phyloP scores from a whole-genome alignment of 2,888 invertebrate genomes.

The Drosophila dives region DNA sequence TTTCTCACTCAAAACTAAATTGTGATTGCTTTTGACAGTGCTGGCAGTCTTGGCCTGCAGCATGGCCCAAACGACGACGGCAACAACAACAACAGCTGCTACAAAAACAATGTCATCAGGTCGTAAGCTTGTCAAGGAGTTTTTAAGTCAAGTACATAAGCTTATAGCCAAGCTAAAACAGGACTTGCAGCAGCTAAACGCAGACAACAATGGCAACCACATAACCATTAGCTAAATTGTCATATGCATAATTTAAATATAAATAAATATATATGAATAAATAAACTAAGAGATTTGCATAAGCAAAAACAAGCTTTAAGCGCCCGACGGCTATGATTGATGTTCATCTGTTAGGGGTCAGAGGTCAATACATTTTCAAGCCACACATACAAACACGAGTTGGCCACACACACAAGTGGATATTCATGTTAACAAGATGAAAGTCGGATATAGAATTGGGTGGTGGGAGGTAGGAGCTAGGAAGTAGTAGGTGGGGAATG shows the following conservation, averaged over 20 bases:
- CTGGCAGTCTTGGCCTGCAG: slow-evolving; percentile 5
- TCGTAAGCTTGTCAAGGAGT: slow-evolving; percentile 42
- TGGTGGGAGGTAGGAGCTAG: too few relatives aligned
- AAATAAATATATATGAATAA: background rate
- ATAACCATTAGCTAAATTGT: slow-evolving; percentile 1
- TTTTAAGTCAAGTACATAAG: slow-evolving; percentile 45
- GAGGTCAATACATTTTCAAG: slow-evolving; percentile 41
- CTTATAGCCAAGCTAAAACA: slow-evolving; percentile 42
- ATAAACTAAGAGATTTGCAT: background rate
- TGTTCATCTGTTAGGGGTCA: slow-evolving; percentile 22
- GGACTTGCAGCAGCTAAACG: slow-evolving; percentile 25
- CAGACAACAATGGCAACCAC: background rate
- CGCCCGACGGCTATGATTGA: slow-evolving; percentile 29
- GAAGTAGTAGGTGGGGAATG: too few relatives aligned
- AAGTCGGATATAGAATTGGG: background rate
- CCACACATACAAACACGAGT: slow-evolving; percentile 19
- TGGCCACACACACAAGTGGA: slow-evolving; percentile 30
- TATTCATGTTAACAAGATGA: slow-evolving; percentile 49
- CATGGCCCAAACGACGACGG: slow-evolving; percentile 11
- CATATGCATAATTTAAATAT: background rate
- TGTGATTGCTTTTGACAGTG: slow-evolving; percentile 13
- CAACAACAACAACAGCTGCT: slow-evolving; percentile 3
- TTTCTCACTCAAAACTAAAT: background rate
- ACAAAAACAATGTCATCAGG: slow-evolving; percentile 14
- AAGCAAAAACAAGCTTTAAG: background rate